A percentile compares a stretch with the other conserved stretches of the same genome.
Conservation (phyloP, 2,888 invertebrate genomes). For the Cephus pulcher region DNA sequence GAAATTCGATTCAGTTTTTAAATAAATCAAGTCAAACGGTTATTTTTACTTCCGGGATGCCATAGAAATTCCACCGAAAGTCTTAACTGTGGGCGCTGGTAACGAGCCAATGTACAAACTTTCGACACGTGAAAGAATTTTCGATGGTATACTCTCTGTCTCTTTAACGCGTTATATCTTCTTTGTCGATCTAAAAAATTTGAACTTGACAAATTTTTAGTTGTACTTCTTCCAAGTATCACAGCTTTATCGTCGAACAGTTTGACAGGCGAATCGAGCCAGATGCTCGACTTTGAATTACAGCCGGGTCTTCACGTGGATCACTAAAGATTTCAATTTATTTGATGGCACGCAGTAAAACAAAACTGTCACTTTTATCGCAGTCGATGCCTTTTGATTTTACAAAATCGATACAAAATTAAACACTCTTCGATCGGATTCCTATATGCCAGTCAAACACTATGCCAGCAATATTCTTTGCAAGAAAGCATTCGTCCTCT, state of each 20-base stretch:
- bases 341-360: background rate
- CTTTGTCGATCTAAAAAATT: background rate
- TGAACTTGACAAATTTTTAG: background rate
- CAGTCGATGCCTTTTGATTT: background rate
- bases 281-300: background rate
- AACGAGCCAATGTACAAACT: conserved; percentile 26
- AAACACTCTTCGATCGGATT: no score
- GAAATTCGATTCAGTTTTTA: background rate
- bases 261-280: background rate
- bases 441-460: no score
- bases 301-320: background rate
- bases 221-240: background rate
- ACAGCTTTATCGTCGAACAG: background rate
- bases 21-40: conserved; percentile 13
- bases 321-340: background rate
- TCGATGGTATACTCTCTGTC: background rate
- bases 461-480: background rate
- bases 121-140: conserved; percentile 19
- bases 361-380: background rate
- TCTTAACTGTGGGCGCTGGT: conserved; percentile 16
- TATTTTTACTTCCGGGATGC: conserved; percentile 32
- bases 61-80: conserved; percentile 16
- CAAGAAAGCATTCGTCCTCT: background rate
- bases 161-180: background rate
- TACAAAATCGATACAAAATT: background rate